Evolutionary conservation across 1,140 invertebrate genomes (phyloP), one percentile per base, ranked within the genome.

Genomic region (Heterodera schachtii): DNA sequence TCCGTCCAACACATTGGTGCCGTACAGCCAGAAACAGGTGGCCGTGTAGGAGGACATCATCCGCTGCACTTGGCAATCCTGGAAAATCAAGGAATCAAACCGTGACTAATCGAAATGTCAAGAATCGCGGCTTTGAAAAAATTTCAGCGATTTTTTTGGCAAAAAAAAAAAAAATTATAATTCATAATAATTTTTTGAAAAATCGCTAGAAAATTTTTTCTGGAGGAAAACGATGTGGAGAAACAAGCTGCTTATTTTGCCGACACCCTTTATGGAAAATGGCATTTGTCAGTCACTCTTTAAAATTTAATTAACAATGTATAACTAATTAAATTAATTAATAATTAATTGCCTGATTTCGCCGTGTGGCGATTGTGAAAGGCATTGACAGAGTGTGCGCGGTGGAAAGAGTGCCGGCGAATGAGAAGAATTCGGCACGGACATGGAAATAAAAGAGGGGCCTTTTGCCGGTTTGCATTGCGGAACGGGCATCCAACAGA

Each of bases 11-110:
- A 81, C 80, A 70, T 86, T 84, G 9, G 82, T 90, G 11, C 88
- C 88, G 75, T 90, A 89, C n/a, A 89, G 70, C 88, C 88, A 89
- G 73, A 89, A 89, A 52, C 89, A 90, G 44, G 89, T 90, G 31
- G 88, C 88, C 21, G 88, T 89, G 73, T 89, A 89, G 21, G 86
- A 88, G 69, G 79, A 82, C 88, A 89, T 89, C 88, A 89, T 89
- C 74, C 88, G 73, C 75, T 89, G 88, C n/a, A 89, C 88, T 82
- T 89, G 88, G 78, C 88, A 89, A 78, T 89, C 87, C 77, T 87
- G 60, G 21, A 11, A 60, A 75, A 13, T 46, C 3, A 31, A 1
- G 31, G 31, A 31, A 31, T 1, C 31, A 44, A 74, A 67, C 0
- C 6, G 31, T 47, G 31, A 31, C 31, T 31, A 31, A 31, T 31